Evolutionary conservation across 2,888 invertebrate species (phyloP).

Genomic region (Drymonia ruficornis): DNA sequence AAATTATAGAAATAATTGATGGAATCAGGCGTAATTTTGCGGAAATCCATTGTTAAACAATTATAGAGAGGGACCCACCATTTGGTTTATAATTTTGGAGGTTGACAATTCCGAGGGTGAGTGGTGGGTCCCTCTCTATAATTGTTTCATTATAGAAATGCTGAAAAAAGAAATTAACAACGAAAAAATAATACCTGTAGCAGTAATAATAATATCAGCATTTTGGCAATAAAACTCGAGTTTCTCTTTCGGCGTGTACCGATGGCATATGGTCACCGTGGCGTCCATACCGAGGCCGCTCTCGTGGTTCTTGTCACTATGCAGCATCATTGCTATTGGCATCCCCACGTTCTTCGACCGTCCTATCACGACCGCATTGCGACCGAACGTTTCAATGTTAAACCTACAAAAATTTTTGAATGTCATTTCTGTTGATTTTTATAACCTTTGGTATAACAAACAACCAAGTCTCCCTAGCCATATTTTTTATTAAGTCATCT

Average conservation of each 20-base stretch:
- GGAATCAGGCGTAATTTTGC: too few relatives aligned
- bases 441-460: constrained; percentile 1
- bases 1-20: too few relatives aligned
- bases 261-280: constrained; percentile 95
- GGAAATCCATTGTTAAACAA: too few relatives aligned
- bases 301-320: constrained; percentile 89
- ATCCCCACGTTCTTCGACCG: constrained; percentile 96
- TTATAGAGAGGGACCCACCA: too few relatives aligned
- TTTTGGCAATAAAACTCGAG: constrained; percentile 87
- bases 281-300: constrained; percentile 91
- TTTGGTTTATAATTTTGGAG: too few relatives aligned
- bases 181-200: constrained; percentile 82
- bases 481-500: too few relatives aligned
- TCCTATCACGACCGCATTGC: constrained; percentile 95
- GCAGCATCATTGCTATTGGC: constrained; percentile 94
- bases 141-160: too few relatives aligned
- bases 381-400: constrained; percentile 91
- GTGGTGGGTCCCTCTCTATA: too few relatives aligned
- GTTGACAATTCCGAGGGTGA: too few relatives aligned
- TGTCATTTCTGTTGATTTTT: constrained; percentile 14
- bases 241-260: constrained; percentile 92
- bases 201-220: constrained; percentile 92
- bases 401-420: constrained; percentile 62
- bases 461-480: too few relatives aligned
- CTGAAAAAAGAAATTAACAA: not conserved